Conservation (phyloP, 2,113 vertebrate species). For the Alaudala cheleensis region DNA sequence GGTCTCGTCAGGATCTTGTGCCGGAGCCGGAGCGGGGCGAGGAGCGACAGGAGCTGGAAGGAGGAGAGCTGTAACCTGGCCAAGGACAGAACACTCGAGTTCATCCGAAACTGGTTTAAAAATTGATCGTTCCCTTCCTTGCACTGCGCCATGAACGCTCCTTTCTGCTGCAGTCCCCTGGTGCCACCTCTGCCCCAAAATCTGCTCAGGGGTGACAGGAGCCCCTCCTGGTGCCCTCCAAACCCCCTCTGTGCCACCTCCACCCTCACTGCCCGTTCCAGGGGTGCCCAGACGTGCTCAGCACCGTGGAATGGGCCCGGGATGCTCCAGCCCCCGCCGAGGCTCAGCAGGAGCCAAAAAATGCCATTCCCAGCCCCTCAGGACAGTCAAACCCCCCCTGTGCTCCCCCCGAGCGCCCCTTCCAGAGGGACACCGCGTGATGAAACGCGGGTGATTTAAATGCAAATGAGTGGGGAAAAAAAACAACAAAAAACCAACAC, state of each 20-base stretch:
- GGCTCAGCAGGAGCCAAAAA: neutral
- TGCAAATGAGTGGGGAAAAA: slow-evolving; percentile 41
- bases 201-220: neutral
- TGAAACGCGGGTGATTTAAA: slow-evolving; percentile 69
- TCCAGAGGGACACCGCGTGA: neutral
- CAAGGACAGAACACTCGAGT: neutral
- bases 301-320: rapidly evolving
- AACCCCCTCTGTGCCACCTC: neutral
- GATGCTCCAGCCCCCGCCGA: neutral
- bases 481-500: slow-evolving; percentile 31
- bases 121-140: neutral
- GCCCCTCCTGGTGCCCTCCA: neutral
- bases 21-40: neutral
- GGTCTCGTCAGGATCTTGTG: neutral
- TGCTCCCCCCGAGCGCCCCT: neutral
- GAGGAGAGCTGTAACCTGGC: neutral
- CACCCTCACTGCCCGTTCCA: neutral
- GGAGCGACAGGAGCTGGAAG: neutral
- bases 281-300: rapidly evolving
- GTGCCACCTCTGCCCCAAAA: neutral
- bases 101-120: neutral
- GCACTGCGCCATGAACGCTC: neutral
- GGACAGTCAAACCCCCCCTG: neutral
- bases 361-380: too few relatives aligned
- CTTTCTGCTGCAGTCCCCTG: neutral